Evolutionary conservation across 1,140 invertebrate genomes (phyloP).

Genomic region (Mylabris phalerata): DNA sequence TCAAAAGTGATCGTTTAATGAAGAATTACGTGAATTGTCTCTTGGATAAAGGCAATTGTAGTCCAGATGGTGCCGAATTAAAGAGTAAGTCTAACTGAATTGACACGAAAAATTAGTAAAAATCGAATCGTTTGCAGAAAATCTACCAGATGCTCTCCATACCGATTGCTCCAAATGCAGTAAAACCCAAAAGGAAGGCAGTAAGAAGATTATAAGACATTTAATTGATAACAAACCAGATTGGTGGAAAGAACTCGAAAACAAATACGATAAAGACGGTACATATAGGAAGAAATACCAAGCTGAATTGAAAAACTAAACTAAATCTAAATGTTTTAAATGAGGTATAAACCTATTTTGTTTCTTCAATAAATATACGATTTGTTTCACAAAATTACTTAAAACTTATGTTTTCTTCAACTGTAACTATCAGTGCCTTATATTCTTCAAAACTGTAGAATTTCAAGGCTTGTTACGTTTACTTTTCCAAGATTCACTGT

Average conservation of each 20-base stretch:
- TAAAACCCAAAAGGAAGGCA: slow-evolving; percentile 55
- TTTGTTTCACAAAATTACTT: no score
- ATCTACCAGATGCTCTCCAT: slow-evolving; percentile 58
- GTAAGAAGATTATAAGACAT: slow-evolving; percentile 55
- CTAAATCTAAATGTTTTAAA: no score
- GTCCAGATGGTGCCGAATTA: slow-evolving; percentile 57
- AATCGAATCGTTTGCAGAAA: slow-evolving; percentile 21
- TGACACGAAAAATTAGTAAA: not conserved
- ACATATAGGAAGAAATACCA: slow-evolving; percentile 41
- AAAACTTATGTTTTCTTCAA: no score
- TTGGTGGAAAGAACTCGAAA: slow-evolving; percentile 50
- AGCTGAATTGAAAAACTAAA: slow-evolving; percentile 21
- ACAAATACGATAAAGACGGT: slow-evolving; percentile 52
- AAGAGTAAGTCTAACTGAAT: slow-evolving; percentile 51
- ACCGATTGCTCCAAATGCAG: slow-evolving; percentile 61
- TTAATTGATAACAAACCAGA: slow-evolving; percentile 48
- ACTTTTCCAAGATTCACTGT: no score
- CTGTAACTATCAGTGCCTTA: no score
- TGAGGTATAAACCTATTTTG: no score
- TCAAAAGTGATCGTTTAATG: slow-evolving; percentile 56
- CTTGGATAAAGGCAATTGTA: slow-evolving; percentile 57
- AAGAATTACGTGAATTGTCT: slow-evolving; percentile 59
- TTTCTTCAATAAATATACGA: no score
- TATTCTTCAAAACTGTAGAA: no score
- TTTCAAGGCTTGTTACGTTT: no score